Percentiles rank a stretch among this genome's conserved stretches.
Conservation (phyloP, 2,797 vertebrate species). For the Peromyscus melanophrys region DNA sequence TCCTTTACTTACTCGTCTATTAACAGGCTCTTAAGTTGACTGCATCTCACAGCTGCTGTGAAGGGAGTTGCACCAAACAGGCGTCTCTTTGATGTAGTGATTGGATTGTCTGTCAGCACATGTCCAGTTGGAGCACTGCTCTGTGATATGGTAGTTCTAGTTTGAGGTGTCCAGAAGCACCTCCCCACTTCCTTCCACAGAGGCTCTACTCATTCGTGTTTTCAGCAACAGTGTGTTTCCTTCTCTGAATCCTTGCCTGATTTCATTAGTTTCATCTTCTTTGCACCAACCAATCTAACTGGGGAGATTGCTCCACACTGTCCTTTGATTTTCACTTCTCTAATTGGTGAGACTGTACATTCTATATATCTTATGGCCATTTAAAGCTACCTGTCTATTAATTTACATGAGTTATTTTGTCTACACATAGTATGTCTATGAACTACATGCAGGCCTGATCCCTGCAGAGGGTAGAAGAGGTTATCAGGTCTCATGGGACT, state of each 20-base stretch:
- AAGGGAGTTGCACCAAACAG: not conserved
- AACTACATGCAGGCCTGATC: not conserved
- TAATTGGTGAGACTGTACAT: not conserved
- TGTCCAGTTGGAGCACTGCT: not conserved
- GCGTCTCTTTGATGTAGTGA: not conserved
- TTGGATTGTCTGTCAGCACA: not conserved
- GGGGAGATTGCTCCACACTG: not conserved
- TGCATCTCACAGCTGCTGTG: not conserved
- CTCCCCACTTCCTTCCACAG: no score
- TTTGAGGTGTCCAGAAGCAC: not conserved
- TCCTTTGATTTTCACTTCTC: not conserved
- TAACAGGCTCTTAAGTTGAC: no score
- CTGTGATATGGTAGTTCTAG: not conserved
- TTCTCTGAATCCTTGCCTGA: not conserved
- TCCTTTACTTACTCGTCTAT: not conserved
- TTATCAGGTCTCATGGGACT: not conserved
- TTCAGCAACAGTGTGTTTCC: no score
- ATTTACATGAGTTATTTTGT: not conserved
- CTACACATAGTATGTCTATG: no score
- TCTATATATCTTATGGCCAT: not conserved
- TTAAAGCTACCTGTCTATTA: not conserved
- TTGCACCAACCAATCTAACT: not conserved
- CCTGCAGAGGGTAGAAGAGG: not conserved
- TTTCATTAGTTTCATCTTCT: not conserved
- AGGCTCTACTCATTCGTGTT: not conserved